Evolutionary conservation across 2,113 vertebrate species (phyloP).

Genomic region (Ellobius talpinus): DNA sequence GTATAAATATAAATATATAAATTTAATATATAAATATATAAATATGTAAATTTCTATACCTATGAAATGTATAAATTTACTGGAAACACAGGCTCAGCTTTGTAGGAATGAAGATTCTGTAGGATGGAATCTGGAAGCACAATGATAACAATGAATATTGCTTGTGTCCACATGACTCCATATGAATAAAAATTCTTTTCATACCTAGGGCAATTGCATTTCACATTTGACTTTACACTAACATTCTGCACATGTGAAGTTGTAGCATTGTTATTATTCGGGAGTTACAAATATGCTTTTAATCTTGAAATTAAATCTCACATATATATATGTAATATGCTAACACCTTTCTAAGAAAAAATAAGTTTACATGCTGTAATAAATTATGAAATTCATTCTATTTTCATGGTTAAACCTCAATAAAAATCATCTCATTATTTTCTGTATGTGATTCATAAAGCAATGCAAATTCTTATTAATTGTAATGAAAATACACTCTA

Average conservation of each 20-base stretch:
- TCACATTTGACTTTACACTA: slow-evolving; percentile 4
- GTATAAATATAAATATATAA: too few species aligned
- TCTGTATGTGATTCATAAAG: not conserved
- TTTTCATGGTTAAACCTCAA: not conserved
- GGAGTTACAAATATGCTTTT: not conserved
- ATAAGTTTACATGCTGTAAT: not conserved
- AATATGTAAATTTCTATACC: not conserved
- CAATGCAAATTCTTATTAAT: not conserved
- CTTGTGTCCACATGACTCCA: not conserved
- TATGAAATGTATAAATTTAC: not conserved
- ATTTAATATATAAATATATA: too few species aligned
- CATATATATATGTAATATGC: not conserved
- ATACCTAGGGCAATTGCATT: not conserved
- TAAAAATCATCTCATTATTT: slow-evolving; percentile 21
- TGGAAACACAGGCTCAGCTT: not conserved
- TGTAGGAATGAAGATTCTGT: not conserved
- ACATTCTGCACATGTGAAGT: not conserved
- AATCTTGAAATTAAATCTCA: not conserved
- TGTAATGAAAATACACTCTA: not conserved
- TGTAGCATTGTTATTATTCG: not conserved
- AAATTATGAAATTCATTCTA: not conserved
- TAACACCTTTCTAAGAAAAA: not conserved
- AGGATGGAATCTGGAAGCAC: not conserved
- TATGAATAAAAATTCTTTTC: not conserved
- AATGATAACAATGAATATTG: not conserved